A percentile compares a stretch with the other conserved stretches of the same genome.
These are phyloP conservation scores for Sceloporus tristichus DNA, from an alignment of 2,113 vertebrate genomes.

Conservation along the genomic window DNA sequence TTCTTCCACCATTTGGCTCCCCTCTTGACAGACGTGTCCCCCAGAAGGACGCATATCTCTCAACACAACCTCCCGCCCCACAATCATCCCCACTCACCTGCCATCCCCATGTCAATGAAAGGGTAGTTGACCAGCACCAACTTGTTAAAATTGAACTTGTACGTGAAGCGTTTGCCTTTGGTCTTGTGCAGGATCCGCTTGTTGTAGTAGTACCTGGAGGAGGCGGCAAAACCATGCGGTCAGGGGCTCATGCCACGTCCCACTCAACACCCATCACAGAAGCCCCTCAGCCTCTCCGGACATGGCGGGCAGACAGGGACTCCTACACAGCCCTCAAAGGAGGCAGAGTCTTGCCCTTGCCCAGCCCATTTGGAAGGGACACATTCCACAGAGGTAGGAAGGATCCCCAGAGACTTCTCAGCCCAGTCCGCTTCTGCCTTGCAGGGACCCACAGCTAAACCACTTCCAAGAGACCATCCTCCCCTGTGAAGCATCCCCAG, in stretches of 20 bases:
- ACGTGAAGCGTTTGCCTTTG: slow-evolving; percentile 85
- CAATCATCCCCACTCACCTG: slow-evolving; percentile 72
- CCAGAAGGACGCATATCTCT: too few species aligned
- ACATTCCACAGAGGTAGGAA: too few species aligned
- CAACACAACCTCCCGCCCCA: background rate
- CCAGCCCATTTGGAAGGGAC: background rate
- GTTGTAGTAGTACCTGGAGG: slow-evolving; percentile 79
- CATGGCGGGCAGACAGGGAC: background rate
- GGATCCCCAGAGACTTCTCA: too few species aligned
- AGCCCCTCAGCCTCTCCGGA: background rate
- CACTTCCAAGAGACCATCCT: too few species aligned
- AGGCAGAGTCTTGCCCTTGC: too few species aligned
- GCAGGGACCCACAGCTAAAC: too few species aligned
- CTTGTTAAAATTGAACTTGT: slow-evolving; percentile 96
- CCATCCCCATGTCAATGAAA: slow-evolving; percentile 90
- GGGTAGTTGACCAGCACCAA: slow-evolving; percentile 94
- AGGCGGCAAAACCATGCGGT: background rate
- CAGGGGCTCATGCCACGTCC: background rate
- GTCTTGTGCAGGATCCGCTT: slow-evolving; percentile 82
- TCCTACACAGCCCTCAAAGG: background rate
- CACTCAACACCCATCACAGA: background rate
- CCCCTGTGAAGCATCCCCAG: too few species aligned
- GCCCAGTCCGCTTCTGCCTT: too few species aligned
- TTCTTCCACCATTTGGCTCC: too few species aligned
- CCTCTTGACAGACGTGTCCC: too few species aligned